These are phyloP conservation scores for Peromyscus californicus DNA, from an alignment of 2,113 vertebrate species.

Conservation along the genomic window DNA sequence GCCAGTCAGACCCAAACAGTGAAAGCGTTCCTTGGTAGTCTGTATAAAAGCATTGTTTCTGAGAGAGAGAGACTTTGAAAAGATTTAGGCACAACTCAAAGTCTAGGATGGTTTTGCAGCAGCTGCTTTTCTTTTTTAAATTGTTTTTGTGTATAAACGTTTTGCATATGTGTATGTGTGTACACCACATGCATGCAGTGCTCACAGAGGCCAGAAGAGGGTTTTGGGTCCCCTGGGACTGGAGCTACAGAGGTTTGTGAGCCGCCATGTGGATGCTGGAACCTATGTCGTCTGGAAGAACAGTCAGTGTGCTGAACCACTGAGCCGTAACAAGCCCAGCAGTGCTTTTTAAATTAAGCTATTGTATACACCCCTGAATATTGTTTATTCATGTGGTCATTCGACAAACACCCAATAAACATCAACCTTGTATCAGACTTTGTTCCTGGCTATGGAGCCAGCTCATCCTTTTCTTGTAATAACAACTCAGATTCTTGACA, in stretches of 20 bases:
- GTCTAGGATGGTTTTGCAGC: conserved; percentile 19
- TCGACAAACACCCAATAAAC: neutral
- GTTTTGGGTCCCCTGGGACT: neutral
- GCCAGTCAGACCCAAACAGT: too few species aligned
- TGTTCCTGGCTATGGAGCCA: neutral
- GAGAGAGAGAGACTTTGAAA: neutral
- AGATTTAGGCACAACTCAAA: neutral
- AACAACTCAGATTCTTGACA: neutral
- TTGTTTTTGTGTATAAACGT: neutral
- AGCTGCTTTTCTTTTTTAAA: neutral
- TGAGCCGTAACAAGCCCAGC: neutral
- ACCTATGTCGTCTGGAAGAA: neutral
- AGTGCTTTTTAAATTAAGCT: conserved; percentile 46
- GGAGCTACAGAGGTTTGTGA: neutral
- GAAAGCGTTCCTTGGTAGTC: neutral
- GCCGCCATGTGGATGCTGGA: neutral
- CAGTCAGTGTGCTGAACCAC: neutral
- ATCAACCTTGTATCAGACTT: conserved; percentile 1
- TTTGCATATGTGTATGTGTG: neutral
- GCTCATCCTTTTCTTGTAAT: neutral
- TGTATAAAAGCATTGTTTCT: neutral
- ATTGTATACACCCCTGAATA: neutral
- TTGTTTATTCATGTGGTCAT: conserved; percentile 15
- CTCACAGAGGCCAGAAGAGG: neutral
- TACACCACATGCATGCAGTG: neutral